These are phyloP conservation scores for Lydus trimaculatus DNA, from an alignment of 2,888 invertebrate species.

Conservation along the genomic window DNA sequence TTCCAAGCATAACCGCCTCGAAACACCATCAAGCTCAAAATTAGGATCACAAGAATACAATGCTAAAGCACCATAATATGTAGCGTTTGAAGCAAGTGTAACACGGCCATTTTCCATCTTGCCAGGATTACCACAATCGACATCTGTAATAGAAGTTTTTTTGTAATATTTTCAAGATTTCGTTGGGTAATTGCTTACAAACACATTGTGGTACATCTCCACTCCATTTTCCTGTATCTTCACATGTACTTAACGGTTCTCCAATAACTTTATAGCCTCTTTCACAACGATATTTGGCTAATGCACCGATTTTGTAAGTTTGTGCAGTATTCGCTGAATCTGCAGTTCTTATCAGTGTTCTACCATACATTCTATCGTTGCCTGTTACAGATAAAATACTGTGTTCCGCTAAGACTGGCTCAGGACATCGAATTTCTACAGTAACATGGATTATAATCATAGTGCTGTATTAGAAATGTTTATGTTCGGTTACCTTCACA, in stretches of 20 bases:
- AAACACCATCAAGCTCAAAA: constrained; percentile 83
- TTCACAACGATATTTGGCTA: constrained; percentile 89
- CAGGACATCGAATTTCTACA: constrained; percentile 85
- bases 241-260: constrained; percentile 84
- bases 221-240: constrained; percentile 86
- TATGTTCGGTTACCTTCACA: constrained; percentile 74
- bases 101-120: constrained; percentile 77
- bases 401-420: constrained; percentile 83
- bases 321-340: constrained; percentile 72
- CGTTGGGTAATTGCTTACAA: constrained; percentile 68
- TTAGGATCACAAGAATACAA: constrained; percentile 84
- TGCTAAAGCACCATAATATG: constrained; percentile 86
- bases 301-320: constrained; percentile 84
- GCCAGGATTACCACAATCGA: constrained; percentile 84
- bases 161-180: background rate
- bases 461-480: too few relatives aligned
- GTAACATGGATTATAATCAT: too few relatives aligned
- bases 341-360: constrained; percentile 79
- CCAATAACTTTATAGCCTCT: constrained; percentile 88
- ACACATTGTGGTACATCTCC: constrained; percentile 83
- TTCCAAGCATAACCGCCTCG: constrained; percentile 83
- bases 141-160: constrained; percentile 65
- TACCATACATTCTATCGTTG: constrained; percentile 88
- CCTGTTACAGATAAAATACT: constrained; percentile 89
- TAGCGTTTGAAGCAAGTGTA: constrained; percentile 83